These are phyloP conservation scores for Cryptoprocta ferox DNA, from an alignment of 2,797 vertebrate genomes.

Conservation along the genomic window DNA sequence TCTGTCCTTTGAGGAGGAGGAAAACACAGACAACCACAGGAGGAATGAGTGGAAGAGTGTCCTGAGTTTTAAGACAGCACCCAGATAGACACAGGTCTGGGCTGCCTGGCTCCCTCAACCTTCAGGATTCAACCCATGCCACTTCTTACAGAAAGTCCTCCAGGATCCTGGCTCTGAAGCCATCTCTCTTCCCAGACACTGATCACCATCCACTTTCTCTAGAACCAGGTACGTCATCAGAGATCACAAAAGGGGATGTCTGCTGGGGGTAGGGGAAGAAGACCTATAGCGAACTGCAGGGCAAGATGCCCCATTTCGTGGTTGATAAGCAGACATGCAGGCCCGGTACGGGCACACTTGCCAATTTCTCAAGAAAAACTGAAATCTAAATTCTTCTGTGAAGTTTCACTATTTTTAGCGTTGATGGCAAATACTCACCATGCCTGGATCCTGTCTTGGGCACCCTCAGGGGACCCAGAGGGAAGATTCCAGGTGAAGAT, in stretches of 20 bases:
- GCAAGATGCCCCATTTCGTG: background rate
- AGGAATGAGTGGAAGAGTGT: background rate
- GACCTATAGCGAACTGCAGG: background rate
- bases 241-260: background rate
- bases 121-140: background rate
- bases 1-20: background rate
- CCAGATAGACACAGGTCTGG: background rate
- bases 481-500: background rate
- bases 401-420: background rate
- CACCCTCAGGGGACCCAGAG: background rate
- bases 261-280: background rate
- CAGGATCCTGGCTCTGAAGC: background rate
- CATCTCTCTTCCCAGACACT: background rate
- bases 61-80: background rate
- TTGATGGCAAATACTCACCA: background rate
- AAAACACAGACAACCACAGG: background rate
- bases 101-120: background rate
- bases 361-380: slow-evolving; percentile 39
- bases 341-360: background rate
- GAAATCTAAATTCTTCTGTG: background rate
- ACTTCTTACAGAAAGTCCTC: background rate
- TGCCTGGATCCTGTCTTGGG: background rate
- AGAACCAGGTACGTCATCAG: background rate
- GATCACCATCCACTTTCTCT: background rate
- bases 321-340: background rate